These are phyloP conservation scores for Somateria mollissima DNA, from an alignment of 2,797 vertebrate genomes.

Conservation along the genomic window DNA sequence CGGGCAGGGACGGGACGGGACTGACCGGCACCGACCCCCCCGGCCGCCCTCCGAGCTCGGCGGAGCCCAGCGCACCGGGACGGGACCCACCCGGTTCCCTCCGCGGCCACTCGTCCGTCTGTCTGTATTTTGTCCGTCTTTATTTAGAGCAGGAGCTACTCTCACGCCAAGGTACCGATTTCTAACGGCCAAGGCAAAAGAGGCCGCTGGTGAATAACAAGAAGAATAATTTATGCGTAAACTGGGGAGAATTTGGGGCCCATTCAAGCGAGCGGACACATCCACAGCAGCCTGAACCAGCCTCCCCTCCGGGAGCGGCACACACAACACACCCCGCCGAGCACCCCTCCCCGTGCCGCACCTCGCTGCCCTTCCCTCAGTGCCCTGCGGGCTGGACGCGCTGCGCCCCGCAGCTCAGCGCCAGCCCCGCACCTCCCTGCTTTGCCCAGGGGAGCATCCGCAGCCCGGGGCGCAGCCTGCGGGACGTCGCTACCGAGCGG, in stretches of 20 bases:
- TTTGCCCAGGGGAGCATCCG: too few relatives aligned
- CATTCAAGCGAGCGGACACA: not conserved
- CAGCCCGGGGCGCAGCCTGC: too few relatives aligned
- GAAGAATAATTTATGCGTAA: not conserved
- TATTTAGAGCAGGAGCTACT: not conserved
- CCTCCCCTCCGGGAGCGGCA: not conserved
- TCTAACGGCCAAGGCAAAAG: not conserved
- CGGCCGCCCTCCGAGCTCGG: not conserved
- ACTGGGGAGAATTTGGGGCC: not conserved
- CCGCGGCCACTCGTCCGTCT: not conserved
- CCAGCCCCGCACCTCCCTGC: too few relatives aligned
- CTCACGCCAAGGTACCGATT: not conserved
- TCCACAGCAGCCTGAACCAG: not conserved
- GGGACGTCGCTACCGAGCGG: too few relatives aligned
- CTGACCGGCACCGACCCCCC: not conserved
- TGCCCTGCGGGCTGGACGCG: too few relatives aligned
- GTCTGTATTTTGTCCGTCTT: not conserved
- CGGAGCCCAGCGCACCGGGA: accelerated
- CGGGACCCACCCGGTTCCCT: not conserved
- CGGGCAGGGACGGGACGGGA: not conserved
- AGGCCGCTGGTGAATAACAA: not conserved
- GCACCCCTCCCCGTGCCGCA: too few relatives aligned
- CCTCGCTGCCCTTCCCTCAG: not conserved
- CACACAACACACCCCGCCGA: not conserved
- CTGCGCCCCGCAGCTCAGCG: too few relatives aligned